Percentiles rank a stretch among this genome's conserved stretches.
Evolutionary conservation across 2,888 invertebrate species (phyloP).

Genomic region (Agrilus biguttatus): DNA sequence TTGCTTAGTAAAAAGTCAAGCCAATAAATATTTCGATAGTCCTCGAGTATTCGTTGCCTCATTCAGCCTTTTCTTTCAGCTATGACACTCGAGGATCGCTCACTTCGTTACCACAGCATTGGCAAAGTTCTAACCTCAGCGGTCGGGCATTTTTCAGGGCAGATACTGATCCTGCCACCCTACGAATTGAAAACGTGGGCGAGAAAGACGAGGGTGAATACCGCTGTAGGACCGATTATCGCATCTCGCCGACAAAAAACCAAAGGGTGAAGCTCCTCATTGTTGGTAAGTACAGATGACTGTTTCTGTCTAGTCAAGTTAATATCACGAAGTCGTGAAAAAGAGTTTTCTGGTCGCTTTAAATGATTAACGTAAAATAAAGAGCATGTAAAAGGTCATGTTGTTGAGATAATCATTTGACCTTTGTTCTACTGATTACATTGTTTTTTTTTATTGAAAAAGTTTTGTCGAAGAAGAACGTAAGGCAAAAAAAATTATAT

Average conservation of each 20-base stretch:
- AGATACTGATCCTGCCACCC: conserved; percentile 51
- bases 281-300: conserved; percentile 44
- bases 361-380: too few species aligned
- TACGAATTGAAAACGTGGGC: conserved; percentile 49
- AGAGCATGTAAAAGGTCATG: too few species aligned
- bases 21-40: too few species aligned
- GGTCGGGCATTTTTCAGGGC: conserved; percentile 55
- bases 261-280: conserved; percentile 58
- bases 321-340: too few species aligned
- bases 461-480: too few species aligned
- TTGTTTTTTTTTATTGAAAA: too few species aligned
- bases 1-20: too few species aligned
- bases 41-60: not conserved
- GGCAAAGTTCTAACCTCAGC: conserved; percentile 53
- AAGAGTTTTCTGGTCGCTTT: too few species aligned
- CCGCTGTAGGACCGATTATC: conserved; percentile 68
- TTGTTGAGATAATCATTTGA: too few species aligned
- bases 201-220: conserved; percentile 62
- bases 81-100: conserved; percentile 51
- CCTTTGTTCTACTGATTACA: too few species aligned
- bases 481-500: too few species aligned
- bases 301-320: too few species aligned
- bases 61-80: conserved; percentile 36
- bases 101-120: conserved; percentile 46
- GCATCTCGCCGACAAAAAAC: conserved; percentile 64